Evolutionary conservation across 2,797 vertebrate species (phyloP), one percentile per base, ranked within the genome.

Genomic region (Callimico goeldii): DNA sequence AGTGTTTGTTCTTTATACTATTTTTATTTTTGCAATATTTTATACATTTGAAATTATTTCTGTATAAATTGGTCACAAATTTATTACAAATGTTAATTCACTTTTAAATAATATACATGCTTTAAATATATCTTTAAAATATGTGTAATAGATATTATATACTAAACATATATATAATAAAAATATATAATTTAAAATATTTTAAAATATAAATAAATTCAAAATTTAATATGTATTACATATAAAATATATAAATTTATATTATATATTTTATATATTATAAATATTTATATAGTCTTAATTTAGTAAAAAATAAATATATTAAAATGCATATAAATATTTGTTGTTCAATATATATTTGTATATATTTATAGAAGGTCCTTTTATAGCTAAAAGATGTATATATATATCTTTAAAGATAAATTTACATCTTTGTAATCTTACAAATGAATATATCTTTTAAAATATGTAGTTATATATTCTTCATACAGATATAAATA

Each of bases 1-100:
- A 58, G n/a, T 80, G 4, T 85, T 81, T 85, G 28, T 48, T 85
- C 26, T 48, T 91, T 79, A 52, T 55, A 36, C 13, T 46, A 28
- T 61, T 79, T 94, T 91, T 67, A 36, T 33, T 91, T 91, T 91
- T 77, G 8, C 2, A 86, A 26, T 82, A 57, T 48, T 89, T 76
- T 86, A 2, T 61, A 72, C 17, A 20, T 70, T 75, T 96, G 30
- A 89, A 96, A 81, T 91, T 88, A 48, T 77, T 85, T 91, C 50
- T 75, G 41, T 84, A 58, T 80, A 46, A 83, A 83, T 87, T 58
- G 19, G 6, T 50, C 50, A 89, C 7, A 81, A 33, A 87, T 48
- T 46, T 87, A 55, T 64, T 64, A 52, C 5, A 89, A 86, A 57
- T 95, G 17, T 39, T 87, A 67, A 86, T 55, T 72, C 22, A 85